These are phyloP conservation scores for Scaptomyza reducta DNA, from an alignment of 2,888 invertebrate species.

Conservation along the genomic window DNA sequence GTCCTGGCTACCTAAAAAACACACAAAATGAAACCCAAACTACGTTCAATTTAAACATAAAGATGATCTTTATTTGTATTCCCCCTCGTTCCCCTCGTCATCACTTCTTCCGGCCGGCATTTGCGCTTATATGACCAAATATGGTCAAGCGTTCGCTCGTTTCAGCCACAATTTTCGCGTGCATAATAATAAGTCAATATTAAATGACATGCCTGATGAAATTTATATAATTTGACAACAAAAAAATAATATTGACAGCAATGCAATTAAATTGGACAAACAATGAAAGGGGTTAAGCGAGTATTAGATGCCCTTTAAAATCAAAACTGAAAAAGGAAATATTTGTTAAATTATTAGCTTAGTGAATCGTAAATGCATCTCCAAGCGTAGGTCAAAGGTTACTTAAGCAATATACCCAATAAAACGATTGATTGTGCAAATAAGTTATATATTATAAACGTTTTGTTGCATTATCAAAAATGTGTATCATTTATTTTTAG, in stretches of 20 bases:
- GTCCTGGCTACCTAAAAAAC: conserved; percentile 47
- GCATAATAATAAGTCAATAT: conserved; percentile 58
- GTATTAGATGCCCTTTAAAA: conserved; percentile 10
- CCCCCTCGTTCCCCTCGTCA: neutral
- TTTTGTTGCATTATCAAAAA: too few relatives aligned
- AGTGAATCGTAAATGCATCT: too few relatives aligned
- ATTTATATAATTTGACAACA: conserved; percentile 33
- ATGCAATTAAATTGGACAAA: conserved; percentile 26
- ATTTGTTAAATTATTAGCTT: too few relatives aligned
- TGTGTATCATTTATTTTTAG: too few relatives aligned
- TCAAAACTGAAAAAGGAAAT: too few relatives aligned
- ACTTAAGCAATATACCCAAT: too few relatives aligned
- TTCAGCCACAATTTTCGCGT: conserved; percentile 18
- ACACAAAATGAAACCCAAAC: neutral
- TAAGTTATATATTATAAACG: too few relatives aligned
- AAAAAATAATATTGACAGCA: conserved; percentile 3
- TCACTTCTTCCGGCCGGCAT: conserved; percentile 48
- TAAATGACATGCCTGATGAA: conserved; percentile 35
- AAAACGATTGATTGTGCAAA: too few relatives aligned
- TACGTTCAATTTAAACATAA: conserved; percentile 2
- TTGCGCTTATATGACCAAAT: conserved; percentile 41
- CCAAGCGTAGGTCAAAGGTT: too few relatives aligned
- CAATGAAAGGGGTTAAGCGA: neutral
- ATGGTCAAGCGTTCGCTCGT: conserved; percentile 54
- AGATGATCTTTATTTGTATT: conserved; percentile 26